Conservation (phyloP, 30 jellyfish, hydroid and myxozoan genomes). For the Chironex yamaguchii region DNA sequence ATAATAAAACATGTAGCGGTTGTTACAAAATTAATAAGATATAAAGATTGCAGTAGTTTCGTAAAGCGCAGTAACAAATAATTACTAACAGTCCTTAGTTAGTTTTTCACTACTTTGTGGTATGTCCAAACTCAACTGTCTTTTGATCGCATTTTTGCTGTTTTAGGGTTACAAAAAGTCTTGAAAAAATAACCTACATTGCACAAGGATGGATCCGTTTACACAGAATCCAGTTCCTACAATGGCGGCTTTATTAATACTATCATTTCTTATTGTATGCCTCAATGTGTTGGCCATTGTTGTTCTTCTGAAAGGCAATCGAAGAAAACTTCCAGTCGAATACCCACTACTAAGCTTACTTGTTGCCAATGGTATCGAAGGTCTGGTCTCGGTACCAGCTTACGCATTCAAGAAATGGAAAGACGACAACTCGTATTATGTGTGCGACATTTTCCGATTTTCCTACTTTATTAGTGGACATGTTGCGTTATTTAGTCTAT, state of each 20-base stretch:
- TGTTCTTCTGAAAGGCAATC: conserved; percentile 24
- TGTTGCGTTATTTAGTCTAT: conserved; percentile 68
- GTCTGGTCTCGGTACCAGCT: conserved; percentile 73
- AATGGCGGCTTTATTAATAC: conserved; percentile 29
- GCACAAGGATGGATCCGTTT: conserved; percentile 43
- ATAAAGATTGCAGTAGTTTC: too few species aligned
- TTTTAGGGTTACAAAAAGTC: too few species aligned
- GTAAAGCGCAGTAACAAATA: too few species aligned
- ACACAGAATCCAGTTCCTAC: conserved; percentile 71
- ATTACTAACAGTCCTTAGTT: too few species aligned
- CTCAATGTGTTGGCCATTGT: conserved; percentile 57
- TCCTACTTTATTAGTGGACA: conserved; percentile 78
- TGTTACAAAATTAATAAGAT: too few species aligned
- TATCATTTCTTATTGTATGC: conserved; percentile 43
- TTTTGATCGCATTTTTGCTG: too few species aligned
- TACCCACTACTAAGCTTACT: conserved; percentile 72
- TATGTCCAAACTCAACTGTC: too few species aligned
- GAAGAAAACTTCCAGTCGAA: conserved; percentile 60
- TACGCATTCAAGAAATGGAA: conserved; percentile 76
- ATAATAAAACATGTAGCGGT: too few species aligned
- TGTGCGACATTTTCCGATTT: conserved; percentile 77
- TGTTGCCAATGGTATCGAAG: conserved; percentile 71
- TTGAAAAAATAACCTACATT: too few species aligned
- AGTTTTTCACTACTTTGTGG: too few species aligned
- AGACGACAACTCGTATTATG: conserved; percentile 6